phyloP scores from a whole-genome alignment of 2,113 vertebrate genomes.

The Scomber colias region DNA sequence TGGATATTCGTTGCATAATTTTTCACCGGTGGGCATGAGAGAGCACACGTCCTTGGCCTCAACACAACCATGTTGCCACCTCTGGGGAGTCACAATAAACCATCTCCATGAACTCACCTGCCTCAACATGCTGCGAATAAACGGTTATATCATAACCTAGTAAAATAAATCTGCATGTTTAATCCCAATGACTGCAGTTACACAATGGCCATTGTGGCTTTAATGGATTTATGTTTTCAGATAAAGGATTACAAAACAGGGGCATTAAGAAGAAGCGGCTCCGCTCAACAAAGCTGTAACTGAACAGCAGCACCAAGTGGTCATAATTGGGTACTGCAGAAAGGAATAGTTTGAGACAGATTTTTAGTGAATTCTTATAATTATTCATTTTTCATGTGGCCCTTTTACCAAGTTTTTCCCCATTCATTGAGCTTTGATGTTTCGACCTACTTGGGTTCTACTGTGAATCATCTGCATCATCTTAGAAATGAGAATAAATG shows the following conservation, averaged over 20 bases:
- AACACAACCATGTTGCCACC: neutral
- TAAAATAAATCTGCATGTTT: conserved; percentile 54
- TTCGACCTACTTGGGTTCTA: neutral
- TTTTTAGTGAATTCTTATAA: neutral
- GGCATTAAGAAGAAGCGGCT: conserved; percentile 1
- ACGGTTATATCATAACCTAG: conserved; percentile 65
- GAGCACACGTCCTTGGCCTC: neutral
- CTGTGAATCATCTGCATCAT: too few relatives aligned
- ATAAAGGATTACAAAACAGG: conserved; percentile 51
- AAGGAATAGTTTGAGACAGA: neutral
- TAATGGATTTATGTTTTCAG: conserved; percentile 60
- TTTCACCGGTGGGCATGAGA: conserved; percentile 3
- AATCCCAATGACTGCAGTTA: conserved; percentile 70
- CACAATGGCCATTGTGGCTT: conserved; percentile 67
- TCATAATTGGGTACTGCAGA: neutral
- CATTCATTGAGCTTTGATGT: neutral
- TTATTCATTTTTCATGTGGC: neutral
- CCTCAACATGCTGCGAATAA: conserved; percentile 22
- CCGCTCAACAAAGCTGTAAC: conserved; percentile 13
- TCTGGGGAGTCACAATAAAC: conserved; percentile 3
- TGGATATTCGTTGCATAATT: conserved; percentile 34
- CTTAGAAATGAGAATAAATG: neutral
- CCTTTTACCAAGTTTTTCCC: neutral
- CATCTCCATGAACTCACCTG: neutral
- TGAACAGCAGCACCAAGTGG: conserved; percentile 74